These are phyloP conservation scores for Solenopsis fugax DNA, from an alignment of 1,140 invertebrate species.

Conservation along the genomic window DNA sequence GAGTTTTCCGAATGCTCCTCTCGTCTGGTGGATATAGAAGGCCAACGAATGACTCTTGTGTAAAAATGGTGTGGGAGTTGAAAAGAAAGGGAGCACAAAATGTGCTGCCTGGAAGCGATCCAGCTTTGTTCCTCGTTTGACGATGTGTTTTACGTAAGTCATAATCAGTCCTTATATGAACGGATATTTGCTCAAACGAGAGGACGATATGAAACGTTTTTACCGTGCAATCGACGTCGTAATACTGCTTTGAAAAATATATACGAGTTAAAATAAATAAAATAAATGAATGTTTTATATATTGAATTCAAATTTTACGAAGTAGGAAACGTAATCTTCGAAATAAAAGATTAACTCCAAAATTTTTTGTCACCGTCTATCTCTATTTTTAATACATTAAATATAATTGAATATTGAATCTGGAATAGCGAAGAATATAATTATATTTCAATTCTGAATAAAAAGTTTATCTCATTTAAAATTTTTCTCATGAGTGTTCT, in stretches of 20 bases:
- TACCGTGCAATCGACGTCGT: too few species aligned
- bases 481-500: background rate
- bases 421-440: background rate
- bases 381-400: constrained; percentile 5
- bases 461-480: background rate
- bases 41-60: constrained; percentile 59
- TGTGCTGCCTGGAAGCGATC: constrained; percentile 62
- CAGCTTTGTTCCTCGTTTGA: constrained; percentile 61
- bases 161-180: constrained; percentile 51
- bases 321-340: background rate
- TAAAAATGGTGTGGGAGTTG: constrained; percentile 39
- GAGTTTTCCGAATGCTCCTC: constrained; percentile 68
- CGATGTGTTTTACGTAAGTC: constrained; percentile 55
- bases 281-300: background rate
- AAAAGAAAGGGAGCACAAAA: constrained; percentile 26
- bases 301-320: background rate
- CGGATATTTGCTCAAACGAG: constrained; percentile 12
- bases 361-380: background rate
- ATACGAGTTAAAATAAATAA: background rate
- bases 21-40: constrained; percentile 65
- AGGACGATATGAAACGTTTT: background rate
- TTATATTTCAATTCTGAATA: background rate
- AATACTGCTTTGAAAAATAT: background rate
- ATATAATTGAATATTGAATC: background rate
- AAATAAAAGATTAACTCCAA: background rate